Percentiles rank a stretch among this genome's conserved stretches.
These are phyloP conservation scores for Ochropacha duplaris DNA, from an alignment of 2,888 invertebrate genomes.

Conservation along the genomic window DNA sequence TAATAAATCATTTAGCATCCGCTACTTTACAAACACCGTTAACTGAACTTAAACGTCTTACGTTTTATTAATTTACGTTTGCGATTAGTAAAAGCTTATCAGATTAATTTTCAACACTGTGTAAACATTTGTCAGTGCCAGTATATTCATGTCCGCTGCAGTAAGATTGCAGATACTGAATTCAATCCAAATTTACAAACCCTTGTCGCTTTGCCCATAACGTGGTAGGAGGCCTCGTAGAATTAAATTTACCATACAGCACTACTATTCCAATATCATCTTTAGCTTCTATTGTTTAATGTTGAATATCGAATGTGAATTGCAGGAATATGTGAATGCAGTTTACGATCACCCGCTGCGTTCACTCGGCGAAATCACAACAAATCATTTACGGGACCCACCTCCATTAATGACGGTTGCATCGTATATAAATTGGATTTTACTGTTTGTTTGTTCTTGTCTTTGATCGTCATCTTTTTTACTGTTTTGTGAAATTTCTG, in stretches of 20 bases:
- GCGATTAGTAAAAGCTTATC: conserved; percentile 52
- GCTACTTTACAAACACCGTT: conserved; percentile 59
- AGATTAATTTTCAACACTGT: conserved; percentile 70
- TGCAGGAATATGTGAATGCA: conserved; percentile 62
- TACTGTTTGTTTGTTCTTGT: conserved; percentile 59
- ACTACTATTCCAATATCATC: conserved; percentile 39
- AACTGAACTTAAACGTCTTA: conserved; percentile 47
- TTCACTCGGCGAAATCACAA: conserved; percentile 78
- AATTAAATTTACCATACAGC: conserved; percentile 63
- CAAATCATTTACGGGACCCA: conserved; percentile 79
- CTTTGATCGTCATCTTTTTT: conserved; percentile 18
- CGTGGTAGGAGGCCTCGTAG: conserved; percentile 77
- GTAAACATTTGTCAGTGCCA: conserved; percentile 77
- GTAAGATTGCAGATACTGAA: conserved; percentile 73
- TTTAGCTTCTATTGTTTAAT: conserved; percentile 42
- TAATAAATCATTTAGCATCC: conserved; percentile 73
- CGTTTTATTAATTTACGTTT: conserved; percentile 54
- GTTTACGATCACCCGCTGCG: conserved; percentile 78
- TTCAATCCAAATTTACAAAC: conserved; percentile 79
- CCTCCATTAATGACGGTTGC: conserved; percentile 78
- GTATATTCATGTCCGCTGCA: conserved; percentile 65
- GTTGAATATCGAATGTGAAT: conserved; percentile 42
- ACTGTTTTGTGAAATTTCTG: conserved; percentile 30
- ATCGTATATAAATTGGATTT: conserved; percentile 72
- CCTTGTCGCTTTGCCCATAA: conserved; percentile 78